A percentile compares a stretch with the other conserved stretches of the same genome.
phyloP scores from a whole-genome alignment of 2,797 vertebrate genomes.

The Coregonus sp. region DNA sequence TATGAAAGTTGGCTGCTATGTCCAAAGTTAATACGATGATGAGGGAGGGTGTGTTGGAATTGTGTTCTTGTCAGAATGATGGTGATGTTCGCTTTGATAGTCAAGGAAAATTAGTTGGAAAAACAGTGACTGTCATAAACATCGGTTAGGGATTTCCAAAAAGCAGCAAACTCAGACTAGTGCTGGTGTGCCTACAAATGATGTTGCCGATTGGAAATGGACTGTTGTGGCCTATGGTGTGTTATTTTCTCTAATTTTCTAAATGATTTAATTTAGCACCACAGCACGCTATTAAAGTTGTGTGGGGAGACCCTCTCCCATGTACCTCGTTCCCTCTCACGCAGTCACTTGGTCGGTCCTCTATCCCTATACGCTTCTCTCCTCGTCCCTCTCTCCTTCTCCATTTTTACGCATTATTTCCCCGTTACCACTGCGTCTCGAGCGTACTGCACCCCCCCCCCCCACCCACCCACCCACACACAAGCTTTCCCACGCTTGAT shows the following conservation, averaged over 20 bases:
- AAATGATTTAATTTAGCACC: neutral
- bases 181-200: neutral
- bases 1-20: neutral
- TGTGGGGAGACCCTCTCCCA: neutral
- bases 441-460: conserved; percentile 11
- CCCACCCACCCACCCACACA: neutral
- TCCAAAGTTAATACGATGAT: neutral
- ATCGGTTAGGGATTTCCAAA: neutral
- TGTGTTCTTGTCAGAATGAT: neutral
- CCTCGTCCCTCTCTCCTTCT: conserved; percentile 2
- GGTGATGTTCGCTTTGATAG: neutral
- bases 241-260: neutral
- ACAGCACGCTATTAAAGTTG: neutral
- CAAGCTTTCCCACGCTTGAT: conserved; percentile 27
- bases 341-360: neutral
- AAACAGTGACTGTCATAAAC: neutral
- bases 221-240: neutral
- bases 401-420: conserved; percentile 16
- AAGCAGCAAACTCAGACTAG: neutral
- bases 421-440: conserved; percentile 18
- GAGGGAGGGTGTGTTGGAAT: neutral
- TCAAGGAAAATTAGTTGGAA: neutral
- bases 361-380: neutral
- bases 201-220: neutral
- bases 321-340: neutral